Evolutionary conservation across 2,797 vertebrate genomes (phyloP), one percentile per base, ranked within the genome.

Genomic region (Moxostoma hubbsi): DNA sequence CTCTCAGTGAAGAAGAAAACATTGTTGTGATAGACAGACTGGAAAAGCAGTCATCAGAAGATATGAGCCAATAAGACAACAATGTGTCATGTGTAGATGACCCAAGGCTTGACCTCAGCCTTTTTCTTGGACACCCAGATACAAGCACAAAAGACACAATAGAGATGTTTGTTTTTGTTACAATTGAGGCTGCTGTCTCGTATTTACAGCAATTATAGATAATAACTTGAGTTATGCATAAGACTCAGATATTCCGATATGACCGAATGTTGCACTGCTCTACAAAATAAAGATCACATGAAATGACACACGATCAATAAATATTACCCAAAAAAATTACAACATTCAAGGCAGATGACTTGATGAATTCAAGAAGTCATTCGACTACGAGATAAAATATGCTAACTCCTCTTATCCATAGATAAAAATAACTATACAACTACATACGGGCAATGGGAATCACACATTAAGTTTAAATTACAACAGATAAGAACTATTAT

Each of bases 71-170:
- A 77, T 9, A 55, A 55, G 49, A 64, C 68, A 53, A 57, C n/a
- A 58, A 64, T 45, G 55, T 45, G 61, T 80, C 64, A 51, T 80
- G 68, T 55, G 72, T 59, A 24, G 54, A 75, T 74, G 68, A 75
- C 54, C 49, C 67, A 13, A 72, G 43, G 51, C 55, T 65, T 64
- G 67, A 79, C 68, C 51, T 57, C 59, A 57, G 49, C 13, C 2
- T 72, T 79, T 72, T 11, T 71, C 54, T 57, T 15, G 64, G 15
- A 72, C 50, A 69, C 24, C 57, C 57, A 72, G 58, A 79, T 3
- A 43, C 54, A 50, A 68, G 45, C 18, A 16, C 64, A 59, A 13
- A 67, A 77, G 57, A 13, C 49, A 72, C 68, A 72, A 72, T 55
- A 65, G 59, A 64, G 50, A 64, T 54, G 66, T 50, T 63, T 57